phyloP scores from a whole-genome alignment of 2,888 invertebrate genomes.

The Ceramica pisi region DNA sequence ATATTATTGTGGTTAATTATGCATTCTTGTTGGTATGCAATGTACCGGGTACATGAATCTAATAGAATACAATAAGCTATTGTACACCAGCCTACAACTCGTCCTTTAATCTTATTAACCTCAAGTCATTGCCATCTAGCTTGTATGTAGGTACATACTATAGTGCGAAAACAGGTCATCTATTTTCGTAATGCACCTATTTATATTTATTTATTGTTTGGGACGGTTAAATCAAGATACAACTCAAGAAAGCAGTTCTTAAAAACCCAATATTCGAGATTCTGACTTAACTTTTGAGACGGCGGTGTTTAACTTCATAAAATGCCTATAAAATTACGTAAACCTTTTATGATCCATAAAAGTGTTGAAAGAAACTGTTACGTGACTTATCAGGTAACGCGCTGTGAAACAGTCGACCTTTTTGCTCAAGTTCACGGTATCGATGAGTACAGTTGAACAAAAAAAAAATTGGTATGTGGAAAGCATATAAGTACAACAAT shows the following conservation, averaged over 20 bases:
- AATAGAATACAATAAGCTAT: slow-evolving; percentile 35
- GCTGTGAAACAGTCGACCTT: slow-evolving; percentile 7
- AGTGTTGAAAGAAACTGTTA: slow-evolving; percentile 27
- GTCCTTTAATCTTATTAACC: slow-evolving; percentile 7
- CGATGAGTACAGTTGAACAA: slow-evolving; percentile 21
- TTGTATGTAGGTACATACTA: background rate
- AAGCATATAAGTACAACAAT: background rate
- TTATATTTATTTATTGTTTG: no score
- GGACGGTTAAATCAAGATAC: background rate
- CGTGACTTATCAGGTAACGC: slow-evolving; percentile 44
- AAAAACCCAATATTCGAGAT: background rate
- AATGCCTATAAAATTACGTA: slow-evolving; percentile 5
- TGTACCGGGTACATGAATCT: background rate
- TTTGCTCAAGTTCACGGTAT: slow-evolving; percentile 36
- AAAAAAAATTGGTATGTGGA: slow-evolving; percentile 15
- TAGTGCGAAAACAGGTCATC: background rate
- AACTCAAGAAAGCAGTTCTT: background rate
- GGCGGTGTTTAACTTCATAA: background rate
- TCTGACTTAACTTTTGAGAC: background rate
- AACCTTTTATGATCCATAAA: slow-evolving; percentile 5
- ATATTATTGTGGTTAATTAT: background rate
- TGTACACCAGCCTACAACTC: background rate
- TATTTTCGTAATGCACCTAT: background rate
- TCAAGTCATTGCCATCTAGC: slow-evolving; percentile 18
- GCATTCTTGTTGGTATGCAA: slow-evolving; percentile 2